Base-by-base conservation (phyloP, 2,113 vertebrate species). In the Pangasianodon gigas region DNA sequence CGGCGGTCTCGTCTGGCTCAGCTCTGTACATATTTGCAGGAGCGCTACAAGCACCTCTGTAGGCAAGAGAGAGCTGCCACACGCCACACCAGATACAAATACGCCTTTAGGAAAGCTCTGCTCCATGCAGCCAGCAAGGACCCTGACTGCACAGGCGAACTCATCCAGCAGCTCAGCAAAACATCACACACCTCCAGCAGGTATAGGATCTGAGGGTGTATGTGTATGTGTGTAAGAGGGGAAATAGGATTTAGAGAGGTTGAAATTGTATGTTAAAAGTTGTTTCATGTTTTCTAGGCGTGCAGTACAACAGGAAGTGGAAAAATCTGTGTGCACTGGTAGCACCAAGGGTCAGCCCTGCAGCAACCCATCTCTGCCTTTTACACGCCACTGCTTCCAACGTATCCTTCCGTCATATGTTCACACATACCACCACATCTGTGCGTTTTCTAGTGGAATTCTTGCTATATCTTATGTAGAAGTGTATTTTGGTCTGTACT, bases 11-110 rank as follows among this genome's bases (percentile, higher is more conserved):
- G 98, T 94, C 96, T 99, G 94, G 95, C 98, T 91, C 96, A 97
- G 95, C 97, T 99, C 94, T 99, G 98, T 96, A 97, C 98, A 93
- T 99, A 99, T 96, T 97, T 99, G 94, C 97, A 97, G 96, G 97
- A 99, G 94, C 98, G 98, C 95, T 99, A 99, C 93, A 98, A 98
- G 97, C 98, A 98, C 96, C 97, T 99, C 94, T 99, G 98, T 95
- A 96, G 97, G 95, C 97, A 98, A 96, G 98, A 99, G 95, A 96
- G 97, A 94, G 97, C 97, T 89, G 97, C 97, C 92, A 96, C 97
- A 58, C 98, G 97, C 88, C 98, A 98, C 91, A 97, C 97, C 96
- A 98, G 97, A 93, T 98, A 97, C 95, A 97, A 97, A 92, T 97
- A 98, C 75, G 95, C 97, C 2, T 97, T 99, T 92, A 96, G 97